phyloP scores from a whole-genome alignment of 2,888 invertebrate species.

The Gryllus longicercus region DNA sequence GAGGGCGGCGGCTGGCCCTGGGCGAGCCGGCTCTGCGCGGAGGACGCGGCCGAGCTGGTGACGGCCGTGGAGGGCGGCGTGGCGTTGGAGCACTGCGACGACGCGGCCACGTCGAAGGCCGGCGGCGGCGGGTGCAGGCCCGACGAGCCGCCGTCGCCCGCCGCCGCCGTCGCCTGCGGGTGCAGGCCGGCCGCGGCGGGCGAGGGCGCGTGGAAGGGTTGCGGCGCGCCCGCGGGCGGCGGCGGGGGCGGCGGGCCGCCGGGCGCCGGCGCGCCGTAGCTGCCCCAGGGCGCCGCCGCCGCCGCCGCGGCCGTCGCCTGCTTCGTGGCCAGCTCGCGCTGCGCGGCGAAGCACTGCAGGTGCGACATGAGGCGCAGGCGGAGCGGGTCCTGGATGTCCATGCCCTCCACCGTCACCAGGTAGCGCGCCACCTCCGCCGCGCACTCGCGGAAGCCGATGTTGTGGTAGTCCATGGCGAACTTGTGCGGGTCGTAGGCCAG shows the following conservation, averaged over 20 bases:
- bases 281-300: slow-evolving; percentile 52
- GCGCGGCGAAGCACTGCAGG: slow-evolving; percentile 89
- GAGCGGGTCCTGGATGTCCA: slow-evolving; percentile 92
- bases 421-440: slow-evolving; percentile 93
- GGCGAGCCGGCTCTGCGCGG: slow-evolving; percentile 30
- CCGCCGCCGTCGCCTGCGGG: slow-evolving; percentile 45
- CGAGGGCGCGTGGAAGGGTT: slow-evolving; percentile 29
- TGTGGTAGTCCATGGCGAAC: slow-evolving; percentile 95
- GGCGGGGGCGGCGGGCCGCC: slow-evolving; percentile 24
- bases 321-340: slow-evolving; percentile 78
- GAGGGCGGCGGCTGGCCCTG: background rate
- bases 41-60: no score
- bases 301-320: no score
- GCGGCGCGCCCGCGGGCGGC: background rate
- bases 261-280: slow-evolving; percentile 42
- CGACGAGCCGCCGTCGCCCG: slow-evolving; percentile 43
- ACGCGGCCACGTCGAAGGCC: slow-evolving; percentile 42
- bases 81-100: slow-evolving; percentile 51
- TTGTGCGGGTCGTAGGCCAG: slow-evolving; percentile 82
- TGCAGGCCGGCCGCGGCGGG: slow-evolving; percentile 36
- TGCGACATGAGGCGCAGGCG: slow-evolving; percentile 87
- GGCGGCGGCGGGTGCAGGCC: slow-evolving; percentile 41
- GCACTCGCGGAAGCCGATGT: slow-evolving; percentile 94
- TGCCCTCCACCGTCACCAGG: slow-evolving; percentile 89
- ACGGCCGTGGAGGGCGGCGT: slow-evolving; percentile 27